A percentile compares a stretch with the other conserved stretches of the same genome.
Evolutionary conservation across 2,888 invertebrate species (phyloP).

Genomic region (Eulithis prunata): DNA sequence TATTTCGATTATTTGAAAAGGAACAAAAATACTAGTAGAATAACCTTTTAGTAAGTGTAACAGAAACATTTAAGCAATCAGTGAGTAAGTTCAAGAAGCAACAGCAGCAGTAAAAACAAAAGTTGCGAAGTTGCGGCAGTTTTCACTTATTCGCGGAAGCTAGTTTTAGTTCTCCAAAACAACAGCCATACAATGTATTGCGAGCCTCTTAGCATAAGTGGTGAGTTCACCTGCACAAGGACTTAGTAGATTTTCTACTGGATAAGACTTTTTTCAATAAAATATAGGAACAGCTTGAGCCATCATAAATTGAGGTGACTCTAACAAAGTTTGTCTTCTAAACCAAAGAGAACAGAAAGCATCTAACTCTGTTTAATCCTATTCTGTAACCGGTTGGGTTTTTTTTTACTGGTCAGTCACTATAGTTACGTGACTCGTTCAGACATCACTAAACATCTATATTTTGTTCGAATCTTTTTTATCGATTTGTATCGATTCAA

Average conservation of each 20-base stretch:
- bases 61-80: slow-evolving; percentile 19
- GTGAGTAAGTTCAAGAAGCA: slow-evolving; percentile 26
- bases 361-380: no score
- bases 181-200: slow-evolving; percentile 47
- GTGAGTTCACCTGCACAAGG: slow-evolving; percentile 63
- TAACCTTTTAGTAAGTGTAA: slow-evolving; percentile 1
- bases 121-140: slow-evolving; percentile 44
- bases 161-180: slow-evolving; percentile 37
- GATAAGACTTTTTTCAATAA: slow-evolving; percentile 8
- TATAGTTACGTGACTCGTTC: no score
- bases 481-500: no score
- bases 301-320: no score
- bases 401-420: no score
- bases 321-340: no score
- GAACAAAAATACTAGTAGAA: no score
- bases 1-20: no score
- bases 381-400: no score
- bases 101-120: slow-evolving; percentile 44
- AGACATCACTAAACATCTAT: no score
- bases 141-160: slow-evolving; percentile 42
- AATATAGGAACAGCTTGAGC: not conserved
- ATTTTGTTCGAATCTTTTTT: no score
- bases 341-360: no score
- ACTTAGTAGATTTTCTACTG: slow-evolving; percentile 2
- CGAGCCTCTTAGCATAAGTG: slow-evolving; percentile 77